phyloP scores from a whole-genome alignment of 2,797 vertebrate genomes.

The Paedocypris micromegethes region DNA sequence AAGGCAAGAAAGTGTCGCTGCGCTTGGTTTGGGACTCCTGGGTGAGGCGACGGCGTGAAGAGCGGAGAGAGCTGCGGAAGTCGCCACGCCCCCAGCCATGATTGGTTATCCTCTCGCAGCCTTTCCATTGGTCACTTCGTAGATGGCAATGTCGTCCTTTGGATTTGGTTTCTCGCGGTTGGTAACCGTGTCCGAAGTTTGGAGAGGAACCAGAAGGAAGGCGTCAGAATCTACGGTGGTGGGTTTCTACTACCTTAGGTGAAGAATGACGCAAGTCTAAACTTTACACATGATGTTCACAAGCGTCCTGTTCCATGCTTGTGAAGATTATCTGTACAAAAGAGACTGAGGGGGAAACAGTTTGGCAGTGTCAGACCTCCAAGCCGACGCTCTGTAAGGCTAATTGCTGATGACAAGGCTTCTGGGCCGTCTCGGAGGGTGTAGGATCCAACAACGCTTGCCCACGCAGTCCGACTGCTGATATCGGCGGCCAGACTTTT shows the following conservation, averaged over 20 bases:
- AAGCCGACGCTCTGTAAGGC: slow-evolving; percentile 70
- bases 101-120: too few relatives aligned
- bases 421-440: slow-evolving; percentile 54
- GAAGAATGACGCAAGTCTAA: slow-evolving; percentile 22
- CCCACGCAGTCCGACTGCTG: slow-evolving; percentile 33
- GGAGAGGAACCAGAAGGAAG: slow-evolving; percentile 18
- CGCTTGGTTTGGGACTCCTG: slow-evolving; percentile 64
- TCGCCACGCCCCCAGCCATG: too few relatives aligned
- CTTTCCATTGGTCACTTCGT: slow-evolving; percentile 54
- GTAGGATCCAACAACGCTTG: slow-evolving; percentile 46
- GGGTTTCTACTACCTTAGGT: slow-evolving; percentile 17
- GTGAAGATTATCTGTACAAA: slow-evolving; percentile 58
- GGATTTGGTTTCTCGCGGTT: slow-evolving; percentile 51
- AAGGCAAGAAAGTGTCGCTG: slow-evolving; percentile 78
- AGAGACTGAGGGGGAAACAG: slow-evolving; percentile 46
- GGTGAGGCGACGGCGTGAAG: slow-evolving; percentile 61
- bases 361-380: slow-evolving; percentile 74
- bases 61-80: slow-evolving; percentile 50
- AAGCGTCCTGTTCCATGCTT: slow-evolving; percentile 46
- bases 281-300: slow-evolving; percentile 44
- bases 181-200: slow-evolving; percentile 31
- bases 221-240: slow-evolving; percentile 17
- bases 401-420: slow-evolving; percentile 64
- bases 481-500: slow-evolving; percentile 28
- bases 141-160: slow-evolving; percentile 61